Percentiles rank a stretch among this genome's conserved stretches.
Conservation (phyloP, 2,888 invertebrate genomes). For the Acrocera orbiculus region DNA sequence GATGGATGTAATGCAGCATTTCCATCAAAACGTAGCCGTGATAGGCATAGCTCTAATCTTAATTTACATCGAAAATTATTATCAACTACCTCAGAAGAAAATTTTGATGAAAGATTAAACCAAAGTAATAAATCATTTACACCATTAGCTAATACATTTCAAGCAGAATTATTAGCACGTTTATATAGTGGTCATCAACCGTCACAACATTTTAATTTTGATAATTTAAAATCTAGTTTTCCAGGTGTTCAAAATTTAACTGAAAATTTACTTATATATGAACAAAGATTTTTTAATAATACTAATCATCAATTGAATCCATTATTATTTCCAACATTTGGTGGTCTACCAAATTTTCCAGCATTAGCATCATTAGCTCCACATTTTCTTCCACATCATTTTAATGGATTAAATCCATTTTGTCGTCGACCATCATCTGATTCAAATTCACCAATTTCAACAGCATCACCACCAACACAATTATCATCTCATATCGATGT, state of each 20-base stretch:
- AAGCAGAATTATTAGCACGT: slow-evolving; percentile 61
- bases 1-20: slow-evolving; percentile 92
- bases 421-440: slow-evolving; percentile 32
- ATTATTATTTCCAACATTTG: slow-evolving; percentile 39
- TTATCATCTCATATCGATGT: neutral
- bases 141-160: slow-evolving; percentile 43
- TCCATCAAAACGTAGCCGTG: slow-evolving; percentile 80
- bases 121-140: slow-evolving; percentile 33
- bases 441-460: slow-evolving; percentile 36
- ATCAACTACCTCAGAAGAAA: slow-evolving; percentile 43
- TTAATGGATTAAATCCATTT: slow-evolving; percentile 28
- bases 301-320: slow-evolving; percentile 37
- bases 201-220: slow-evolving; percentile 41
- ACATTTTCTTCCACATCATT: slow-evolving; percentile 26
- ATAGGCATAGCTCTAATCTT: slow-evolving; percentile 80
- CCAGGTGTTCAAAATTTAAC: slow-evolving; percentile 9
- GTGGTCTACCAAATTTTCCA: slow-evolving; percentile 38
- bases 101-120: slow-evolving; percentile 31
- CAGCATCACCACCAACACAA: slow-evolving; percentile 31
- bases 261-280: slow-evolving; percentile 15
- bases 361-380: slow-evolving; percentile 30
- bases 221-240: slow-evolving; percentile 39
- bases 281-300: slow-evolving; percentile 14
- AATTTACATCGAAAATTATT: slow-evolving; percentile 80
- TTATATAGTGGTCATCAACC: slow-evolving; percentile 54